Evolutionary conservation across 2,888 invertebrate genomes (phyloP), one percentile per base, ranked within the genome.

Genomic region (Patella caerulea): DNA sequence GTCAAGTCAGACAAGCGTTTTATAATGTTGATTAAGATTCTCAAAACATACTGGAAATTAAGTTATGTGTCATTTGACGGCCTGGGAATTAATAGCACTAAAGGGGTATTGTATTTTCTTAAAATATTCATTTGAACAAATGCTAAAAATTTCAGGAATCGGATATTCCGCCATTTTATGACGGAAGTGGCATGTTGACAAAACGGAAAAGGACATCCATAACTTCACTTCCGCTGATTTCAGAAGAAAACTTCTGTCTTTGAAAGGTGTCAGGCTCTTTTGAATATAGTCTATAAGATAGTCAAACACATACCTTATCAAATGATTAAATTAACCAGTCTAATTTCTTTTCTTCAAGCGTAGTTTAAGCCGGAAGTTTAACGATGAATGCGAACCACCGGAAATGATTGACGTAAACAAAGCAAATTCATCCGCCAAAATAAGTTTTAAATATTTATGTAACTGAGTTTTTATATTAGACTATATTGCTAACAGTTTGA

Each of bases 181-280:
- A 80, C 85, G 85, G 85, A 85, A 85, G 85, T 85, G 75, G 82
- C 83, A 81, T 79, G 81, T 81, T 80, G 76, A 78, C 75, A 81
- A 80, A 83, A 81, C 82, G 83, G 82, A 82, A 83, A 81, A 79
- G 79, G 79, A 73, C 72, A 65, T 77, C 74, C 59, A 69, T 71
- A 53, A 71, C 73, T 80, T 80, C 76, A 81, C 83, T 83, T 83
- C 83, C 83, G 81, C 75, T 81, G 7, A 70, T 19, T 71, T 54
- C 17, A 11, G 29, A 56, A 71, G 70, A 71, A 75, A 71, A 71
- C 71, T n/a, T n/a, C 14, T 53, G 29, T 7, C 59, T 24, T 29
- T 7, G 17, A 74, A 59, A 59, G 34, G 34, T 34, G 19, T 11
- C 69, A 69, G 69, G 17, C 4, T 17, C 4, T 24, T 72, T 78